A percentile compares a stretch with the other conserved stretches of the same genome.
phyloP scores from a whole-genome alignment of 1,140 invertebrate species.

The Agrypnia vestita region DNA sequence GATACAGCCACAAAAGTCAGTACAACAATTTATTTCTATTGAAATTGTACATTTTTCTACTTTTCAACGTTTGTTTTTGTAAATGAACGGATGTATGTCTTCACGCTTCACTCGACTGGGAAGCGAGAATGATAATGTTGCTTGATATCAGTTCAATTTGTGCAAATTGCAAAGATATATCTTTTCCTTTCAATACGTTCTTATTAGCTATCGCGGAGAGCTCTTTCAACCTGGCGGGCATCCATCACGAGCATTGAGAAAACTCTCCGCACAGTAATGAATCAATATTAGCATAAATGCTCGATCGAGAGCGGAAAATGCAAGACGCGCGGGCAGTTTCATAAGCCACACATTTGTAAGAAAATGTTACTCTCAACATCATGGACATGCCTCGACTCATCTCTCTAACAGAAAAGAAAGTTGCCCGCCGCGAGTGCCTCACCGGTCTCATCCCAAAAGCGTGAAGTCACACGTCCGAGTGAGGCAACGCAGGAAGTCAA shows the following conservation, averaged over 20 bases:
- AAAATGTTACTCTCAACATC: neutral
- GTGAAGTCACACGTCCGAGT: conserved; percentile 1
- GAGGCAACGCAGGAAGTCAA: conserved; percentile 25
- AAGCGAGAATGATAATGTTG: neutral
- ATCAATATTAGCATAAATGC: conserved; percentile 20
- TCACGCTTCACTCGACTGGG: conserved; percentile 5
- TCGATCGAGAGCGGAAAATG: conserved; percentile 29
- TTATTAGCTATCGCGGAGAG: no score
- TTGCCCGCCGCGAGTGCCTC: conserved; percentile 2
- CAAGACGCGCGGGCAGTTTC: neutral
- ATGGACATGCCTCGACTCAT: conserved; percentile 15
- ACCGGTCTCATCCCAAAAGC: conserved; percentile 32
- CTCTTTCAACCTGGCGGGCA: neutral
- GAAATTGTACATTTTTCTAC: conserved; percentile 59
- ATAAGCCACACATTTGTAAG: neutral
- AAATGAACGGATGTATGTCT: neutral
- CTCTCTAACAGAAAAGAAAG: conserved; percentile 22
- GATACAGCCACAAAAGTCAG: conserved; percentile 61
- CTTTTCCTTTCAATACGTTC: no score
- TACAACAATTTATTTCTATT: conserved; percentile 60
- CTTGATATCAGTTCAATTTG: no score
- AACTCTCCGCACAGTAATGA: neutral
- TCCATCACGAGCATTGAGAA: neutral
- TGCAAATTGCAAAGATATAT: no score
- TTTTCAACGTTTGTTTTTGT: conserved; percentile 24